Evolutionary conservation across 2,888 invertebrate species (phyloP).

Genomic region (Heliconius cydno): DNA sequence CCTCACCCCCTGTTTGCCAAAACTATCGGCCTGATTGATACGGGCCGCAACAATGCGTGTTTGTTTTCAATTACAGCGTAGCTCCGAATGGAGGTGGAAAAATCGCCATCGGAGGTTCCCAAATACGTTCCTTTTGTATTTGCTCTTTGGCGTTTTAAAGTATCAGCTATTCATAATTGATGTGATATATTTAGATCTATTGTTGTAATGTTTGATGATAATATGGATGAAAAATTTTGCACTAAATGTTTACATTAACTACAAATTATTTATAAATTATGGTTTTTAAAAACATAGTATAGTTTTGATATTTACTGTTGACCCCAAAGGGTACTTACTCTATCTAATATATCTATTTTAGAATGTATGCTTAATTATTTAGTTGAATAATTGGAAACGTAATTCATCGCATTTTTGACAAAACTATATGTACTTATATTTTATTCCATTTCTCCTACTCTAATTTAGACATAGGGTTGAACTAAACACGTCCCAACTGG

Average conservation of each 20-base stretch:
- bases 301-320: too few relatives aligned
- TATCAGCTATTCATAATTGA: conserved; percentile 2
- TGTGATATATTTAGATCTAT: not conserved
- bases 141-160: not conserved
- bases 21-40: conserved; percentile 73
- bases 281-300: too few relatives aligned
- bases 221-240: not conserved
- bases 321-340: too few relatives aligned
- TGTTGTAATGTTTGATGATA: not conserved
- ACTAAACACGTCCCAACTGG: too few relatives aligned
- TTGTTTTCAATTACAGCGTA: conserved; percentile 77
- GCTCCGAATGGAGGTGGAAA: conserved; percentile 42
- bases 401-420: too few relatives aligned
- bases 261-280: too few relatives aligned
- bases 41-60: conserved; percentile 78
- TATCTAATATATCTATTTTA: too few relatives aligned
- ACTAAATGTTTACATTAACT: too few relatives aligned
- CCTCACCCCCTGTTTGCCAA: conserved; percentile 55
- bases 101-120: conserved; percentile 37
- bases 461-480: too few relatives aligned
- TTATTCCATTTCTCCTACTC: not conserved
- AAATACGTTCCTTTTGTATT: conserved; percentile 11
- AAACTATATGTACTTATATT: not conserved
- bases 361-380: too few relatives aligned
- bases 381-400: too few relatives aligned